A percentile compares a stretch with the other conserved stretches of the same genome.
Conservation (phyloP, 2,888 invertebrate species). For the Lithophane semibrunnea region DNA sequence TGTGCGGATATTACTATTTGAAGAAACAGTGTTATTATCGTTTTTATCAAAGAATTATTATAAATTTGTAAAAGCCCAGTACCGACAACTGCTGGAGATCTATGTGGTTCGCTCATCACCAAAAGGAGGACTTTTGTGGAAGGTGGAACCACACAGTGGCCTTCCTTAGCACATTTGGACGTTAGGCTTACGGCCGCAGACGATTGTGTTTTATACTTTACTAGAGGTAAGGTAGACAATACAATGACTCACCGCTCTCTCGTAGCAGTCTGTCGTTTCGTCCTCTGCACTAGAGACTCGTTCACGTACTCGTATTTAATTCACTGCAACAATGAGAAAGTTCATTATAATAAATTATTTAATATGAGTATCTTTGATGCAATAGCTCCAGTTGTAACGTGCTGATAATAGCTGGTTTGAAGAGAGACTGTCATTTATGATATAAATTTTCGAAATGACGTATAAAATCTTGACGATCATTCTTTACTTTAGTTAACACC, state of each 20-base stretch:
- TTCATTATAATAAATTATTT: slow-evolving; percentile 22
- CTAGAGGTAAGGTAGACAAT: slow-evolving; percentile 2
- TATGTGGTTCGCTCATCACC: not conserved
- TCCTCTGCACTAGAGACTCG: slow-evolving; percentile 89
- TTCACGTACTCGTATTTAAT: slow-evolving; percentile 89
- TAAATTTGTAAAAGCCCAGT: not conserved
- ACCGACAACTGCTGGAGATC: not conserved
- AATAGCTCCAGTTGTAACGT: slow-evolving; percentile 2
- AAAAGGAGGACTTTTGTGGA: not conserved
- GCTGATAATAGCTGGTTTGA: not conserved
- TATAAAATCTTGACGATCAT: not conserved
- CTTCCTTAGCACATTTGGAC: not conserved
- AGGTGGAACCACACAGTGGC: not conserved
- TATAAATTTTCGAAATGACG: not conserved
- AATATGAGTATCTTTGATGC: slow-evolving; percentile 15
- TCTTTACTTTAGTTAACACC: not conserved
- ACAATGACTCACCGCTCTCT: slow-evolving; percentile 86
- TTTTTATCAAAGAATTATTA: slow-evolving; percentile 11
- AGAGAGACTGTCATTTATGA: not conserved
- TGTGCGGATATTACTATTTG: not conserved
- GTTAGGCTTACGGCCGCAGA: not conserved
- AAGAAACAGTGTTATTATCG: slow-evolving; percentile 9
- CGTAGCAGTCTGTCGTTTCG: slow-evolving; percentile 85
- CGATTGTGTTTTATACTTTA: not conserved
- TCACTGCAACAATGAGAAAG: slow-evolving; percentile 84